A percentile compares a stretch with the other conserved stretches of the same genome.
phyloP scores from a whole-genome alignment of 2,888 invertebrate genomes.

The Actias luna region DNA sequence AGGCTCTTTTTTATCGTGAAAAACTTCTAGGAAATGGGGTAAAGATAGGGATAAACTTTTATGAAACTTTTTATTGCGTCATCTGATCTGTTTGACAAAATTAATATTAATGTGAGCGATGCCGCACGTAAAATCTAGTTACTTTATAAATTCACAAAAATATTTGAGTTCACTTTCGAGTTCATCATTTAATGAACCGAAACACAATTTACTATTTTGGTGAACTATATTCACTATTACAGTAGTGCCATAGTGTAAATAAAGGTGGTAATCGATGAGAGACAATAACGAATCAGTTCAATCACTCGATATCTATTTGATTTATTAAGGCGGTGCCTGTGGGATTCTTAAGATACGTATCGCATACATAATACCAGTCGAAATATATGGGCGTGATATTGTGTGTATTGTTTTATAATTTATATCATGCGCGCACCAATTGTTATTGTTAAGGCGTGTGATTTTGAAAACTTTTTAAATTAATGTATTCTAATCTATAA shows the following conservation, averaged over 20 bases:
- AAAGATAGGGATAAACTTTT: too few species aligned
- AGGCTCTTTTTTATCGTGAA: too few species aligned
- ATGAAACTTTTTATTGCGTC: too few species aligned
- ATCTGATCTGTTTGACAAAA: too few species aligned
- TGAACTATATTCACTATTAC: constrained; percentile 21
- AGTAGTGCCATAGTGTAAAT: constrained; percentile 65
- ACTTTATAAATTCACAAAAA: not conserved
- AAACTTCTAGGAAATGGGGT: too few species aligned
- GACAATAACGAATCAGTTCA: constrained; percentile 74
- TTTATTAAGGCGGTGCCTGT: constrained; percentile 66
- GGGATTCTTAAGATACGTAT: constrained; percentile 43
- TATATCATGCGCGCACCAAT: constrained; percentile 12
- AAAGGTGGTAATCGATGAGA: constrained; percentile 59
- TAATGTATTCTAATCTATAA: not conserved
- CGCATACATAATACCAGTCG: constrained; percentile 28
- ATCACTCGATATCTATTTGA: constrained; percentile 70
- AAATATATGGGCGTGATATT: constrained; percentile 48
- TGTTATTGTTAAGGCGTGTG: not conserved
- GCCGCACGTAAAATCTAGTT: too few species aligned
- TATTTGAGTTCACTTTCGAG: too few species aligned
- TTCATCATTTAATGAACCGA: not conserved
- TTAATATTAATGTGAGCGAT: too few species aligned
- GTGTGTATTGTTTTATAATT: constrained; percentile 39
- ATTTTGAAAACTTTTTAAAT: not conserved
- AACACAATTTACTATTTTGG: not conserved